Base-by-base conservation (phyloP, 1,140 invertebrate genomes). In the Drosophila persimilis region DNA sequence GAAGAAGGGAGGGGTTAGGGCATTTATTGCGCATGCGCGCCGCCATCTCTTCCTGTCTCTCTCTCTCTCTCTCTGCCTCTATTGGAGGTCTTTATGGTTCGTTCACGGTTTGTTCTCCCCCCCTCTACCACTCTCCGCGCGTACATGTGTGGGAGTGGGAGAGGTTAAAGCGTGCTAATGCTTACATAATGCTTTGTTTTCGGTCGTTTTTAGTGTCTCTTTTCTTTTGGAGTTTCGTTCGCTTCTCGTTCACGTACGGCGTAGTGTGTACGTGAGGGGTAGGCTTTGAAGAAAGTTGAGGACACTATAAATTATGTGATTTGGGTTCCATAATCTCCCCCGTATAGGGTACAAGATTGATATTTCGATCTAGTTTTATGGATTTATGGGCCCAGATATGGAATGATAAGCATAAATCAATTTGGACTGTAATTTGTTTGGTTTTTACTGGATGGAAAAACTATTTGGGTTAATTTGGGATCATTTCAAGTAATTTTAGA, bases 161-260 rank as follows among this genome's bases (percentile, higher is more conserved):
- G 54, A 80, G 69, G 56, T 60, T 75, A 83, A 84, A 79, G 75
- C 72, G 80, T 84, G 77, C 63, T 86, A 85, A 85, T 85, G 77
- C 66, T 80, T 80, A 85, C 77, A 73, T 77, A 86, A 80, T 71
- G 74, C 62, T 75, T 71, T 71, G 59, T 61, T 63, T 64, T 74
- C 48, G 71, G 43, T 39, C 35, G 3, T 5, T 39, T 39, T 39
- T 39, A 39, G 11, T 52, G 22, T 52, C 26, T 48, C 31, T 55
- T 70, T 58, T 71, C 29, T 44, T 71, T 56, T 70, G 44, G 24
- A 43, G 47, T 24, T 44, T 39, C 22, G 29, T 22, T 46, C 57
- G 46, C 45, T 50, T 43, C 57, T 58, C 17, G 22, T 47, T 47
- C 67, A 72, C 50, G 35, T 39, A 39, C 35, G 35, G 35, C 35